Evolutionary conservation across 2,888 invertebrate genomes (phyloP).

Genomic region (Lochmaea crataegi): DNA sequence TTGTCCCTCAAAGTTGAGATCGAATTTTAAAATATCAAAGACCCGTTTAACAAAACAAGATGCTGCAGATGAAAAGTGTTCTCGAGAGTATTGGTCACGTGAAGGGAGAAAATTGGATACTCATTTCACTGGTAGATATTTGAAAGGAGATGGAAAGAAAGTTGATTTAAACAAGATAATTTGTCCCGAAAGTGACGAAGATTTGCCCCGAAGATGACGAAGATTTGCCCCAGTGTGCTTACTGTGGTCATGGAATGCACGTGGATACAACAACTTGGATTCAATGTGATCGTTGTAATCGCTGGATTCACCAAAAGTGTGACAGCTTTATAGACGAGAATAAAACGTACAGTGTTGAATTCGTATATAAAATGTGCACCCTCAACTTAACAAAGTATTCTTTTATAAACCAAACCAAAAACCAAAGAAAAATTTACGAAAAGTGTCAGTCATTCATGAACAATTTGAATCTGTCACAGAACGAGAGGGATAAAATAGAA

Average conservation of each 20-base stretch:
- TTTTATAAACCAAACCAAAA: background rate
- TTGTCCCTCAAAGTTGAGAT: background rate
- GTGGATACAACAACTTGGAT: slow-evolving; percentile 30
- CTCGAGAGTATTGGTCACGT: background rate
- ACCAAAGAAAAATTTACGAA: no score
- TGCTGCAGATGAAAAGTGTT: background rate
- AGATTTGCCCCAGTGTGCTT: slow-evolving; percentile 18
- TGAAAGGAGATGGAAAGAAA: background rate
- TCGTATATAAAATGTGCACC: no score
- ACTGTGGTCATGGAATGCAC: slow-evolving; percentile 33
- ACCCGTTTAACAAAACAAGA: slow-evolving; percentile 1
- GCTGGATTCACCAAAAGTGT: slow-evolving; percentile 34
- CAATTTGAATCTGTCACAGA: background rate
- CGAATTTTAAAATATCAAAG: background rate
- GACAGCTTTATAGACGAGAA: background rate
- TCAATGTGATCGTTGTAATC: slow-evolving; percentile 29
- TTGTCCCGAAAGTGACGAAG: background rate
- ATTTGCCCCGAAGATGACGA: slow-evolving; percentile 13
- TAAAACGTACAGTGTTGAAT: no score
- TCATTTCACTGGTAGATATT: slow-evolving; percentile 6
- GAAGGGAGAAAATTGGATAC: background rate
- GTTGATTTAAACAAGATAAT: background rate
- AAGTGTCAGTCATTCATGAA: background rate
- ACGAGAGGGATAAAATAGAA: background rate
- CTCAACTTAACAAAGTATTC: background rate